These are phyloP conservation scores for Electrophaes corylata DNA, from an alignment of 2,888 invertebrate genomes.

Conservation along the genomic window DNA sequence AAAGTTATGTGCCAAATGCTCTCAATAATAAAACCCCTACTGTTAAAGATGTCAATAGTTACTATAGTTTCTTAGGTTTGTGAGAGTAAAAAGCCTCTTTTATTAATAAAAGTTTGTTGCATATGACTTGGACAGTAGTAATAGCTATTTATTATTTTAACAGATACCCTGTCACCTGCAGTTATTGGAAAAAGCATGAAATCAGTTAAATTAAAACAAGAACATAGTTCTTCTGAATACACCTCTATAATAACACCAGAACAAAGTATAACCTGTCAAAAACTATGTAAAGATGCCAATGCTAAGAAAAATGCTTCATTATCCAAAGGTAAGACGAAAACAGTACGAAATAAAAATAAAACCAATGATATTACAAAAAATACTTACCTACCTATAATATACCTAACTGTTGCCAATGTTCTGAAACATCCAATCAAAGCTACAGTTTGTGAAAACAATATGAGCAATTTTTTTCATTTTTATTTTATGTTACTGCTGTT, in stretches of 20 bases:
- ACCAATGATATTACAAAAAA: not conserved
- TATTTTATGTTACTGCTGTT: too few species aligned
- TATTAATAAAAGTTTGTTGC: too few species aligned
- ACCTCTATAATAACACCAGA: not conserved
- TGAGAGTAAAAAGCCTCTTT: not conserved
- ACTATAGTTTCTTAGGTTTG: not conserved
- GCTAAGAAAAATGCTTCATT: not conserved
- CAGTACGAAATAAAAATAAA: not conserved
- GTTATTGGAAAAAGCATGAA: not conserved
- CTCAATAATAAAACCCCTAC: not conserved
- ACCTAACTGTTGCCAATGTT: too few species aligned
- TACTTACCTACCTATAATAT: too few species aligned
- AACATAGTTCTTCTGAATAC: not conserved
- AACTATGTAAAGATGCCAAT: not conserved
- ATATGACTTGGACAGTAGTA: not conserved
- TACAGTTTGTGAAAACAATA: too few species aligned
- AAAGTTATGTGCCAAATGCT: constrained; percentile 5
- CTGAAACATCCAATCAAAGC: too few species aligned
- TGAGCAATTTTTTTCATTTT: too few species aligned
- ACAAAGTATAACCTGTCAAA: not conserved
- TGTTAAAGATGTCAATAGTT: not conserved
- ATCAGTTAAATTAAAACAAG: not conserved
- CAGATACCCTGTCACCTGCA: constrained; percentile 1
- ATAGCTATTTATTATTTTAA: not conserved
- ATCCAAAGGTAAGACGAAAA: not conserved